Evolutionary conservation across 2,113 vertebrate species (phyloP), one percentile per base, ranked within the genome.

Genomic region (Callospermophilus lateralis): DNA sequence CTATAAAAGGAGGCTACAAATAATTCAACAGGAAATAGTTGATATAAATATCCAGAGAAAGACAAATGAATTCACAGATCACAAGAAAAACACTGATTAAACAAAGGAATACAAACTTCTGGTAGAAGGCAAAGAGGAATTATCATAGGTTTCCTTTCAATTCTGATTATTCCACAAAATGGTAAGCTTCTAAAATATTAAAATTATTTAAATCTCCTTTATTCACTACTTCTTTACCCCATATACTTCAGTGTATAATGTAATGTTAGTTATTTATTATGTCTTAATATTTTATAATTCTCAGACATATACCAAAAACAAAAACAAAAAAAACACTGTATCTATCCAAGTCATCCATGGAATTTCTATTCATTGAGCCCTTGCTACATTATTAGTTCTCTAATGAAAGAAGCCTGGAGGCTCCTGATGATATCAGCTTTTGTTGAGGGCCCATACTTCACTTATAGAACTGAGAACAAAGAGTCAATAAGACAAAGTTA

Each of bases 171-270:
- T 17, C 63, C 37, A 17, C 4, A 96, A 37, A 76, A 68, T 34
- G 8, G 1, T 51, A 78, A 79, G 10, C 24, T 74, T 70, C 76
- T 68, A 90, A 89, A 78, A 84, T 63, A 88, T 19, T 85, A 34
- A 89, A 84, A 88, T 80, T 61, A 45, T 53, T 88, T 88, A 94
- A 84, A 51, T 42, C 2, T 55, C 15, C 30, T 74, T 96, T 58
- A 86, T 34, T 95, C 79, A 86, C 68, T 63, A 88, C 10, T 51
- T 84, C 5, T 55, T 22, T 84, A 6, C 13, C 12, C 24, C 7
- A 37, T 78, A 28, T 61, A 51, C 3, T 13, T 84, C n/a, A 65
- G 28, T 37, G 15, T 89, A 78, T 61, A 12, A 79, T 74, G 1
- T 70, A 94, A 95, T 80, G 24, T 80, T 84, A 12, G 8, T 4